These are phyloP conservation scores for Clarias magur DNA, from an alignment of 2,113 vertebrate genomes.

Conservation along the genomic window DNA sequence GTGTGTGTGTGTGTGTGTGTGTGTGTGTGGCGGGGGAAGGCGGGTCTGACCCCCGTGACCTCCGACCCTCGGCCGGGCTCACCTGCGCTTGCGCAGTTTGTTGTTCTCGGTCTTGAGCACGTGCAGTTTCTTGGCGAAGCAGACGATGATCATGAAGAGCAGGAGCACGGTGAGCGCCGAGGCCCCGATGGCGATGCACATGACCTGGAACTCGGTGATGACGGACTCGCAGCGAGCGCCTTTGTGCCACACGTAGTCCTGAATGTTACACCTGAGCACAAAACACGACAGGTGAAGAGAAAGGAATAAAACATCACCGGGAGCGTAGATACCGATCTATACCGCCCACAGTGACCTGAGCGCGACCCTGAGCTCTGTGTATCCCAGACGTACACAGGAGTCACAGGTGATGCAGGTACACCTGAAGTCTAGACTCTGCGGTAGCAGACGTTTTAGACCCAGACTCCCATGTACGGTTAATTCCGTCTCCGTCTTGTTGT, in stretches of 20 bases:
- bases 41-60: neutral
- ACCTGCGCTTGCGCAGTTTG: constrained; percentile 95
- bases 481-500: neutral
- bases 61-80: constrained; percentile 59
- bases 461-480: neutral
- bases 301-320: neutral
- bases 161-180: constrained; percentile 89
- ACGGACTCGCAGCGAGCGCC: constrained; percentile 91
- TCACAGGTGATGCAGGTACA: neutral
- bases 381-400: too few species aligned
- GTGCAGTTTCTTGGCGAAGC: constrained; percentile 98
- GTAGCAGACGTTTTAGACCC: neutral
- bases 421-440: neutral
- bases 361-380: too few species aligned
- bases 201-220: constrained; percentile 97
- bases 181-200: constrained; percentile 91
- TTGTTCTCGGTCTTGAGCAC: constrained; percentile 96
- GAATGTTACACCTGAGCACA: constrained; percentile 86
- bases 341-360: neutral
- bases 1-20: too few species aligned
- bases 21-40: neutral
- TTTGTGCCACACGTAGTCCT: constrained; percentile 99
- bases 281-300: neutral
- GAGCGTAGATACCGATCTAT: neutral
- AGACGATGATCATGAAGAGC: constrained; percentile 97